A percentile compares a stretch with the other conserved stretches of the same genome.
These are phyloP conservation scores for Stictonetta naevosa DNA, from an alignment of 2,113 vertebrate species.

Conservation along the genomic window DNA sequence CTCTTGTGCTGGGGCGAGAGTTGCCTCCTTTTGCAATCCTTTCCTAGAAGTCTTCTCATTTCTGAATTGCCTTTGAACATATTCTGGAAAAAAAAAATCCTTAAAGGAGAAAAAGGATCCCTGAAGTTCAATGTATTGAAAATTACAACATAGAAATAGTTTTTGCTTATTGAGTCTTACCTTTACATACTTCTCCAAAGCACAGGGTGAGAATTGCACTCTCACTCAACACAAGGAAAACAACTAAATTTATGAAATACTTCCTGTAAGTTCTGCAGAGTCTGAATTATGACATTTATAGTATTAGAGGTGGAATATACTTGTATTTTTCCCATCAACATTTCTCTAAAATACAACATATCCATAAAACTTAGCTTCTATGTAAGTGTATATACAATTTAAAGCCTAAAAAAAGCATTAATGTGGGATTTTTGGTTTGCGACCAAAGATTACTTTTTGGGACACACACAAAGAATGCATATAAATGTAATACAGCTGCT, in stretches of 20 bases:
- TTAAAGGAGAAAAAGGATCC: not conserved
- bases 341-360: not conserved
- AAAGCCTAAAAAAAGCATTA: not conserved
- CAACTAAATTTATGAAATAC: not conserved
- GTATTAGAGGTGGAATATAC: not conserved
- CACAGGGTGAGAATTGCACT: not conserved
- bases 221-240: not conserved
- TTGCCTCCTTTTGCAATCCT: not conserved
- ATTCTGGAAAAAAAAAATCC: not conserved
- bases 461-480: not conserved
- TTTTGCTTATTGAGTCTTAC: not conserved
- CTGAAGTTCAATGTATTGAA: not conserved
- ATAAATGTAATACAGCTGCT: not conserved
- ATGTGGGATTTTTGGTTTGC: not conserved
- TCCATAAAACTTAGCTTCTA: not conserved
- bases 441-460: not conserved
- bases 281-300: not conserved
- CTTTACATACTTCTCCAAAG: not conserved
- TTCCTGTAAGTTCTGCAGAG: not conserved
- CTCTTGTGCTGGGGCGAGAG: not conserved
- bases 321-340: not conserved
- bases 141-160: not conserved
- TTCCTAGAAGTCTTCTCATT: conserved; percentile 6
- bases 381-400: not conserved
- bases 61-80: not conserved